A percentile compares a stretch with the other conserved stretches of the same genome.
These are phyloP conservation scores for Eucidaris tribuloides DNA, from an alignment of 35 echinoderm and acorn worm species.

Conservation along the genomic window DNA sequence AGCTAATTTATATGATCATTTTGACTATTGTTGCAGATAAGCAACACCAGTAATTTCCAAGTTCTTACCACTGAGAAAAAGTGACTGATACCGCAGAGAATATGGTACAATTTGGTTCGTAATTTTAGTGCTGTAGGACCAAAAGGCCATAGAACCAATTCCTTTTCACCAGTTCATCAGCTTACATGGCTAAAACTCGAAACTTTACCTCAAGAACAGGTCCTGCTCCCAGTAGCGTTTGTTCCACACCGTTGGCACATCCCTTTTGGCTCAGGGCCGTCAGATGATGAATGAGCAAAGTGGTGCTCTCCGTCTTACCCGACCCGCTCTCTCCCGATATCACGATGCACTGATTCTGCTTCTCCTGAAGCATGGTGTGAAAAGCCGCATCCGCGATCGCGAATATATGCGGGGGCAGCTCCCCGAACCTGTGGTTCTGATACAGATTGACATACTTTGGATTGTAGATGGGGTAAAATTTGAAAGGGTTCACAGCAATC, in stretches of 20 bases:
- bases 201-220: constrained; percentile 94
- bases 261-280: constrained; percentile 95
- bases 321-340: constrained; percentile 99
- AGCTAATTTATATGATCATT: no score
- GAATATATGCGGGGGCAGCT: constrained; percentile 94
- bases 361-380: constrained; percentile 98
- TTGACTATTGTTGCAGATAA: no score
- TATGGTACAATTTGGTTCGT: no score
- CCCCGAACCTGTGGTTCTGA: constrained; percentile 94
- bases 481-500: constrained; percentile 91
- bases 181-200: background rate
- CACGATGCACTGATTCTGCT: constrained; percentile 86
- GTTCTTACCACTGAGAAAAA: no score
- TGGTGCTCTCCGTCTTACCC: constrained; percentile 97
- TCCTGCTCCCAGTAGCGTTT: constrained; percentile 94
- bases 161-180: no score
- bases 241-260: constrained; percentile 91
- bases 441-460: constrained; percentile 97
- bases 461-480: constrained; percentile 94
- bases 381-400: constrained; percentile 96
- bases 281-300: constrained; percentile 89
- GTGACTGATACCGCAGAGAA: no score
- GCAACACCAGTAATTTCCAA: no score
- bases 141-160: no score
- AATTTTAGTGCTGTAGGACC: no score